Percentiles rank a stretch among this genome's conserved stretches.
These are phyloP conservation scores for Heliconius hewitsoni DNA, from an alignment of 1,140 invertebrate species.

Conservation along the genomic window DNA sequence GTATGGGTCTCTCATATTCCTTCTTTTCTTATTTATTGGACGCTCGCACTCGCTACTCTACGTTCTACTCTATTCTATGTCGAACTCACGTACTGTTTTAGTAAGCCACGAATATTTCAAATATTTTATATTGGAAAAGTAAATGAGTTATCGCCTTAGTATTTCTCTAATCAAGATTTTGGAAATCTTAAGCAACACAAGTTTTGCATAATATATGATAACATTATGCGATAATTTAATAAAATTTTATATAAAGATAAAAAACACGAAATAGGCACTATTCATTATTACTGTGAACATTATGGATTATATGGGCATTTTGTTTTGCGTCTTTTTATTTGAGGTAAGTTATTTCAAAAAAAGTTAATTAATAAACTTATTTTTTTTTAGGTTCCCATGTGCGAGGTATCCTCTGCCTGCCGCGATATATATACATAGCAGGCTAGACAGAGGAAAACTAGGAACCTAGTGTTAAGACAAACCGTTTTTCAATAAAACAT, in stretches of 20 bases:
- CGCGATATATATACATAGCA: no score
- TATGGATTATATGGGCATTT: not conserved
- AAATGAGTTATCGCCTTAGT: not conserved
- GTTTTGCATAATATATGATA: not conserved
- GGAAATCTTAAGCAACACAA: not conserved
- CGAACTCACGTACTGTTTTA: no score
- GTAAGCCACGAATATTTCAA: not conserved
- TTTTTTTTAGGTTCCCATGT: no score
- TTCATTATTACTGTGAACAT: not conserved
- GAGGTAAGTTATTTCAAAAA: not conserved
- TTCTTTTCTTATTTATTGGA: no score
- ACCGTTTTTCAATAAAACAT: no score
- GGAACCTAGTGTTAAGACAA: no score
- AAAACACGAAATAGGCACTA: not conserved
- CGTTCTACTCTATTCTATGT: no score
- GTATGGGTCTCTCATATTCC: no score
- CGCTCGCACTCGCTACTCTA: no score
- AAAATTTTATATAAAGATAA: not conserved
- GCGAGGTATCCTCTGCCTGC: no score
- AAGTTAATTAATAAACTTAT: not conserved
- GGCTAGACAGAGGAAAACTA: no score
- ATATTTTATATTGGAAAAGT: not conserved
- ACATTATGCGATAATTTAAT: not conserved
- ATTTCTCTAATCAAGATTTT: not conserved
- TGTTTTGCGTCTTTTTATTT: not conserved